A percentile compares a stretch with the other conserved stretches of the same genome.
Evolutionary conservation across 1,140 invertebrate genomes (phyloP).

Genomic region (Drosophila rufa): DNA sequence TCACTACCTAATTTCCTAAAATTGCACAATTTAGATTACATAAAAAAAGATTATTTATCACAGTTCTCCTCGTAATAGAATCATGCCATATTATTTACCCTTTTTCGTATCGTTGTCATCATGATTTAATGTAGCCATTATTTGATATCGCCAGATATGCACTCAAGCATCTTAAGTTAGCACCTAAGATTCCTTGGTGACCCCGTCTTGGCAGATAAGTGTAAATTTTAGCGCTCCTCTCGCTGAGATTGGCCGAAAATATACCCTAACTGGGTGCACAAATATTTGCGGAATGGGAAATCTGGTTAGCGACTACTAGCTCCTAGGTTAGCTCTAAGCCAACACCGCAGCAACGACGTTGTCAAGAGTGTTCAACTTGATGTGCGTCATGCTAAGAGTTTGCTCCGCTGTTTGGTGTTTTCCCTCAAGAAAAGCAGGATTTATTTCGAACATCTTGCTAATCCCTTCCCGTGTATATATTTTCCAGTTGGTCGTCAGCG

Average conservation of each 20-base stretch:
- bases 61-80: too few relatives aligned
- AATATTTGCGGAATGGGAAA: slow-evolving; percentile 48
- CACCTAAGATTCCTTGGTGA: slow-evolving; percentile 15
- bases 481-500: slow-evolving; percentile 83
- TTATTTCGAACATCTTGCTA: slow-evolving; percentile 15
- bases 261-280: slow-evolving; percentile 47
- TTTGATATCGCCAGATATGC: slow-evolving; percentile 14
- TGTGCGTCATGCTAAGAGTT: slow-evolving; percentile 46
- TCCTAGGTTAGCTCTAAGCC: slow-evolving; percentile 42
- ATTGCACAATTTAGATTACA: background rate
- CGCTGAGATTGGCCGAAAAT: slow-evolving; percentile 21
- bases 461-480: slow-evolving; percentile 31
- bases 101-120: background rate
- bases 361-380: slow-evolving; percentile 21
- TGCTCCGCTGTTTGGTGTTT: slow-evolving; percentile 50
- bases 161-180: slow-evolving; percentile 24
- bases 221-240: slow-evolving; percentile 37
- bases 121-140: background rate
- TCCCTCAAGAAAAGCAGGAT: slow-evolving; percentile 16
- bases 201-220: background rate
- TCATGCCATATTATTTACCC: background rate
- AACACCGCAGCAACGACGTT: slow-evolving; percentile 25
- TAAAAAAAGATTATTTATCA: background rate
- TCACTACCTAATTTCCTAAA: background rate
- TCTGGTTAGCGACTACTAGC: slow-evolving; percentile 37